Conservation (phyloP, 2,888 invertebrate species). For the Branchinecta sandiegonensis region DNA sequence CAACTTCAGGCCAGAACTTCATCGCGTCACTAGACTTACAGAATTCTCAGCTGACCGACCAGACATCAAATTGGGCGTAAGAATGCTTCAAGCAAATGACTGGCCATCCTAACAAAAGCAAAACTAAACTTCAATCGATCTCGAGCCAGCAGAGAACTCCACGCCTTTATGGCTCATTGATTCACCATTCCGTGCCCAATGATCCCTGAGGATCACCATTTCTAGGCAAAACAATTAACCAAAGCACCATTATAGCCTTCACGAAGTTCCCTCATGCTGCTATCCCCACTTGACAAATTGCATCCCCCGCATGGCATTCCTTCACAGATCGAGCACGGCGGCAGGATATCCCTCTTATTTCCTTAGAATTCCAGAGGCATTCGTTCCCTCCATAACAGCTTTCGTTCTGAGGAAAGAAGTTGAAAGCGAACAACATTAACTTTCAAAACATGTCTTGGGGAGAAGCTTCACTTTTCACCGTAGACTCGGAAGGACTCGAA, state of each 20-base stretch:
- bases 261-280: background rate
- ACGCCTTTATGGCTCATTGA: background rate
- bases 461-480: background rate
- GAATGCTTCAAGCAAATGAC: too few species aligned
- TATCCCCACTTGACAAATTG: constrained; percentile 10
- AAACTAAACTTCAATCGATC: too few species aligned
- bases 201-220: background rate
- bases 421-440: background rate
- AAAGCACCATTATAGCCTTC: constrained; percentile 6
- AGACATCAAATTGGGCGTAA: too few species aligned
- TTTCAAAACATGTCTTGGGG: background rate
- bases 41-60: too few species aligned
- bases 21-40: too few species aligned
- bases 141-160: too few species aligned
- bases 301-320: background rate
- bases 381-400: background rate
- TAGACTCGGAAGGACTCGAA: background rate
- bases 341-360: background rate
- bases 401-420: background rate
- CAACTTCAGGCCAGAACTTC: too few species aligned
- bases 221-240: background rate
- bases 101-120: too few species aligned
- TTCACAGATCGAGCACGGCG: background rate
- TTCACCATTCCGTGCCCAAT: background rate
- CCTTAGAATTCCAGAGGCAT: background rate